Conservation (phyloP, 2,113 vertebrate genomes). For the Thunnus thynnus region DNA sequence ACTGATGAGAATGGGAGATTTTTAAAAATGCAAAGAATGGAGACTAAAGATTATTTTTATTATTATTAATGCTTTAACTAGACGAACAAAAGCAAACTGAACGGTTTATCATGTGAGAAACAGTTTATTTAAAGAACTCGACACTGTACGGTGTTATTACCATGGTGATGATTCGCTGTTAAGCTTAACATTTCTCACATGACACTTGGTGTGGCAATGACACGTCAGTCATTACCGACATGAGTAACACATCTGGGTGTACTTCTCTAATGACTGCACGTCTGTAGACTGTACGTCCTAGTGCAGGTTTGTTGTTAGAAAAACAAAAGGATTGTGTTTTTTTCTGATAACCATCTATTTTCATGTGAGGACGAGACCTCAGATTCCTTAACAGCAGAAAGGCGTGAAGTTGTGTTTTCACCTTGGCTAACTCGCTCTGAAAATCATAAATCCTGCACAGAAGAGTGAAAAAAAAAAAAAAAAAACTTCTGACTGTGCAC, state of each 20-base stretch:
- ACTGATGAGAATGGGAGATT: neutral
- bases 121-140: neutral
- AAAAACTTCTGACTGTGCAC: too few relatives aligned
- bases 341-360: conserved; percentile 27
- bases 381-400: conserved; percentile 32
- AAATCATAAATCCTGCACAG: neutral
- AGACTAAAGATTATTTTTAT: neutral
- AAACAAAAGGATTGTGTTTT: neutral
- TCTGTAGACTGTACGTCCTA: neutral
- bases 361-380: conserved; percentile 7
- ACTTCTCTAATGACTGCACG: conserved; percentile 36
- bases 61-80: neutral
- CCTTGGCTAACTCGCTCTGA: neutral
- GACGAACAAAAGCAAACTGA: neutral
- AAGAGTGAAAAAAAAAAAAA: too few relatives aligned
- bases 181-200: conserved; percentile 44
- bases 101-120: neutral
- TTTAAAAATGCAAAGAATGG: conserved; percentile 14
- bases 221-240: conserved; percentile 29
- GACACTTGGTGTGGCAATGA: conserved; percentile 43
- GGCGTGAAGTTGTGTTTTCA: conserved; percentile 2
- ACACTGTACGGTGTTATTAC: conserved; percentile 5
- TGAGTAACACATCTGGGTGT: conserved; percentile 11
- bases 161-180: conserved; percentile 46
- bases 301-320: neutral